phyloP scores from a whole-genome alignment of 2,113 vertebrate genomes.

The Scartelaos histophorus region DNA sequence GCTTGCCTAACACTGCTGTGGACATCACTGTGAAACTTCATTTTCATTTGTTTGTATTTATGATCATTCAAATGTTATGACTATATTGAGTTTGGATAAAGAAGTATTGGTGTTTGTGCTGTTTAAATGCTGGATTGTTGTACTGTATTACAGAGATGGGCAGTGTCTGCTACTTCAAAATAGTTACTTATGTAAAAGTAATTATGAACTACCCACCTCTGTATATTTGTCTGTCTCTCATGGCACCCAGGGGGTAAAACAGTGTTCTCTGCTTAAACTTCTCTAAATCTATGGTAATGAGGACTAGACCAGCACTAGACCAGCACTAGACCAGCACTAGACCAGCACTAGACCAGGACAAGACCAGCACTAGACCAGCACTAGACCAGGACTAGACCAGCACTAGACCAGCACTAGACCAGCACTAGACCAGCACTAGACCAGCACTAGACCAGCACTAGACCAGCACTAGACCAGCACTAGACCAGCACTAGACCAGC shows the following conservation, averaged over 20 bases:
- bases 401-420: too few relatives aligned
- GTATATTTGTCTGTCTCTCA: not conserved
- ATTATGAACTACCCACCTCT: not conserved
- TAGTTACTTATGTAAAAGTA: not conserved
- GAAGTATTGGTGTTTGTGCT: slow-evolving; percentile 25
- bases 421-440: too few relatives aligned
- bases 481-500: too few relatives aligned
- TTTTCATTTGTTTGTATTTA: slow-evolving; percentile 41
- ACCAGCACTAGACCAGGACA: too few relatives aligned
- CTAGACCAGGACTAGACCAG: too few relatives aligned
- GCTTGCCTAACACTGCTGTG: slow-evolving; percentile 23
- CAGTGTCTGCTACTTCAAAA: not conserved
- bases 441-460: too few relatives aligned
- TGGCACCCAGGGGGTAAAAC: not conserved
- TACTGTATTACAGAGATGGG: slow-evolving; percentile 23
- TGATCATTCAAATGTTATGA: slow-evolving; percentile 33
- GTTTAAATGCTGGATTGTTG: slow-evolving; percentile 1
- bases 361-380: too few relatives aligned
- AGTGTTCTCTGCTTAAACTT: not conserved
- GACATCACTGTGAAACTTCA: slow-evolving; percentile 46
- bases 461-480: too few relatives aligned
- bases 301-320: not conserved
- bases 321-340: too few relatives aligned
- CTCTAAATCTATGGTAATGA: not conserved
- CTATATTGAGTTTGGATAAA: not conserved